Base-by-base conservation (phyloP, 2,888 invertebrate genomes). In the Habroteleia sp. region DNA sequence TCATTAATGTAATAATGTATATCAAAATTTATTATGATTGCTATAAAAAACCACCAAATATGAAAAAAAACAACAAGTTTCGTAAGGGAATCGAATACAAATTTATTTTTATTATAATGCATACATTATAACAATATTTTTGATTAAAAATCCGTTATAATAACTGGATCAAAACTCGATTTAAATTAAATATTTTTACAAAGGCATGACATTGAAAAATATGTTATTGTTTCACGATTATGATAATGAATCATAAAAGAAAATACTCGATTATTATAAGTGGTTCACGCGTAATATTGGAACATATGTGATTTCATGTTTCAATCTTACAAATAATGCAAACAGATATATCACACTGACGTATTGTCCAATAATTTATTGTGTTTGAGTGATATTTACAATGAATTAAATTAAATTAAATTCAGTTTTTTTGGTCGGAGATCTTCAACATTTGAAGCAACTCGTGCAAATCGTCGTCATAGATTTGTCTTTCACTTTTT, bases 391-490 rank as follows among this genome's bases (percentile, higher is more conserved):
- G 7, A 3, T 6, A 25, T 25, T 25, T 1, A 6, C 25, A n/a
- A n/a, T n/a, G n/a, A n/a, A 25, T 25, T 6, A 25, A 29, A n/a
- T 8, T 8, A 29, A 1, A 7, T 29, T 29, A n/a, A 8, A 8
- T 29, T 1, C n/a, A 29, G n/a, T 20, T 10, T 17, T 35, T 1
- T 2, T 13, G 23, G 1, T 35, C 33, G 20, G 29, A 13, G 5
- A 71, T 62, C n/a, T 58, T 62, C 3, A 71, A 44, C 1, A 27
- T 10, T 7, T 71, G 20, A 16, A 63, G 39, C 5, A 81, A 42
- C 33, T 80, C 79, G 11, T 71, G 54, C 0, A 81, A 23, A 16
- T 65, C 44, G 14, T 75, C 73, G 2, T 52, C 29, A 1, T 50
- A 75, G 6, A 76, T 63, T 8, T 56, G 23, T 8, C 54, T 76